Conservation (phyloP, 2,113 vertebrate genomes). For the Microcebus murinus region DNA sequence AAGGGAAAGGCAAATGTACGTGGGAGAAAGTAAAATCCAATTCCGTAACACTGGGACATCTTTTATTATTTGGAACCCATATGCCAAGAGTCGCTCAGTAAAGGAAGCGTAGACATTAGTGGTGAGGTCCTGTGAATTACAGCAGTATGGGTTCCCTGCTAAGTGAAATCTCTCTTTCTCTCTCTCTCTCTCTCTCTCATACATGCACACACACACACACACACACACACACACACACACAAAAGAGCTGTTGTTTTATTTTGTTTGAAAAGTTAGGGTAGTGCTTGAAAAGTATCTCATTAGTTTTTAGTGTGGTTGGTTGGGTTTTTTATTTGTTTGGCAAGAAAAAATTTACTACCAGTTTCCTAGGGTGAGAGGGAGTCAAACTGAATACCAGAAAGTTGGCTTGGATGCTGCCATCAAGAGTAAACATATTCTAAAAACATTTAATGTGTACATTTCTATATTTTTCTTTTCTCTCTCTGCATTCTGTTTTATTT, state of each 20-base stretch:
- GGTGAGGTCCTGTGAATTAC: not conserved
- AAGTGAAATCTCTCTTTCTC: not conserved
- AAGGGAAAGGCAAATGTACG: not conserved
- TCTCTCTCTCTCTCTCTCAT: not conserved
- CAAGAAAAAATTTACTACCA: not conserved
- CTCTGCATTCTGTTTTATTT: slow-evolving; percentile 11
- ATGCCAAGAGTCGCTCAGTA: not conserved
- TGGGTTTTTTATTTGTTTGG: not conserved
- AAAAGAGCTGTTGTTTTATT: not conserved
- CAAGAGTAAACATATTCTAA: not conserved
- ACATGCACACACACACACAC: not conserved
- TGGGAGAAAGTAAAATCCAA: not conserved
- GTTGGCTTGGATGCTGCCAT: not conserved
- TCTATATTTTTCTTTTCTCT: not conserved
- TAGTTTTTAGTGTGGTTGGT: not conserved
- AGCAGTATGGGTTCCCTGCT: not conserved
- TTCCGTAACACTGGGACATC: not conserved
- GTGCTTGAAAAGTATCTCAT: not conserved
- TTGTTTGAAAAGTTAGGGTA: slow-evolving; percentile 26
- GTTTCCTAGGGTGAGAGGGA: not conserved
- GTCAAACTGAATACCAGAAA: not conserved
- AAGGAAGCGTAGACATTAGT: not conserved
- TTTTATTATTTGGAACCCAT: not conserved
- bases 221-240: not conserved
- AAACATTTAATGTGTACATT: not conserved